Evolutionary conservation across 2,888 invertebrate genomes (phyloP).

Genomic region (Raillietiella orientalis): DNA sequence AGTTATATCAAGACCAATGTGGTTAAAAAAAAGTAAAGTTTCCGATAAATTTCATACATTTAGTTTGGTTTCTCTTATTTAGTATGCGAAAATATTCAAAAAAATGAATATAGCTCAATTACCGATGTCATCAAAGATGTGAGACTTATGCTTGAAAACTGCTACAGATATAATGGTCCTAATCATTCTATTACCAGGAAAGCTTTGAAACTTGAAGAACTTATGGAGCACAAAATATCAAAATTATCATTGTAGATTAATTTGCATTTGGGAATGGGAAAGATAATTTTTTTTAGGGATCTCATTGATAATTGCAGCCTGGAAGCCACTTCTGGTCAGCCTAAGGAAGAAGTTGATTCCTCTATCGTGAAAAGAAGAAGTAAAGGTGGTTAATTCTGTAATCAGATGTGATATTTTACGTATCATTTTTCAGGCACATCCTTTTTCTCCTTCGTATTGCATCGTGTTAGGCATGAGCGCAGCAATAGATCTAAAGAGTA

Average conservation of each 20-base stretch:
- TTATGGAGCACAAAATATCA: constrained; percentile 16
- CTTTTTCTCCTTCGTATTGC: constrained; percentile 10
- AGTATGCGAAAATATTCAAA: constrained; percentile 13
- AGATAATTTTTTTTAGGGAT: constrained; percentile 9
- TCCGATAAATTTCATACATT: constrained; percentile 4
- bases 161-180: constrained; percentile 17
- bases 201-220: constrained; percentile 15
- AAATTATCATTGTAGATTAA: constrained; percentile 13
- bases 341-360: background rate
- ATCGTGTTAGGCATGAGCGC: constrained; percentile 12
- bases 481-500: constrained; percentile 11
- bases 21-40: constrained; percentile 15
- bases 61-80: constrained; percentile 7
- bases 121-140: constrained; percentile 16
- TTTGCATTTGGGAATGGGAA: constrained; percentile 1
- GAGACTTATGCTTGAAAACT: constrained; percentile 17
- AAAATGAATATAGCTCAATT: constrained; percentile 13
- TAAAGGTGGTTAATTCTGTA: too few relatives aligned
- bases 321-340: constrained; percentile 6
- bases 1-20: constrained; percentile 15
- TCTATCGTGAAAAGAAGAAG: background rate
- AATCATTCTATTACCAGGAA: constrained; percentile 14
- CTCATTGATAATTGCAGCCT: constrained; percentile 12
- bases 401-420: background rate
- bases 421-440: constrained; percentile 5